A percentile compares a stretch with the other conserved stretches of the same genome.
These are phyloP conservation scores for Torymus tubicola DNA, from an alignment of 2,888 invertebrate species.

Conservation along the genomic window DNA sequence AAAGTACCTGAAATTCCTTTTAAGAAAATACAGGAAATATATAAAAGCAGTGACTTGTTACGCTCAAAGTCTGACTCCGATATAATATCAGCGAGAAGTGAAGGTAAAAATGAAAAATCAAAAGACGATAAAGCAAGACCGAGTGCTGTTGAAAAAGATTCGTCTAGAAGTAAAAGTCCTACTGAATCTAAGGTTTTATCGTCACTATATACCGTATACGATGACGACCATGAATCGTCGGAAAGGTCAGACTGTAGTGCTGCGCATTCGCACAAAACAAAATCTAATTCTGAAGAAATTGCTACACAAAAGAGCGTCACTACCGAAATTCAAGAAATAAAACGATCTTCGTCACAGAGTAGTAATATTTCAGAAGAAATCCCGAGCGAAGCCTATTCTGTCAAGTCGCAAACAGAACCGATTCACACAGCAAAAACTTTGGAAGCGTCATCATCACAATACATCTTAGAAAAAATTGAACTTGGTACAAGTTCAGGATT, in stretches of 20 bases:
- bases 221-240: constrained; percentile 50
- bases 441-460: constrained; percentile 20
- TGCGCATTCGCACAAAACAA: constrained; percentile 49
- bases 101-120: constrained; percentile 48
- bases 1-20: constrained; percentile 74
- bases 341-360: constrained; percentile 58
- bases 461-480: constrained; percentile 35
- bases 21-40: constrained; percentile 73
- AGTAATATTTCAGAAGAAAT: constrained; percentile 62
- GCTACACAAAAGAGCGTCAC: constrained; percentile 56
- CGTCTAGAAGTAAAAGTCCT: constrained; percentile 14
- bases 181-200: constrained; percentile 21
- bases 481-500: background rate
- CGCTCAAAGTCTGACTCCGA: constrained; percentile 73
- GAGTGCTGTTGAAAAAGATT: constrained; percentile 19
- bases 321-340: constrained; percentile 54
- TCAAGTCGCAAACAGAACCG: constrained; percentile 53
- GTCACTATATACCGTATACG: constrained; percentile 35
- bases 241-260: constrained; percentile 49
- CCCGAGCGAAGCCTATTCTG: constrained; percentile 59
- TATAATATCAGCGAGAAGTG: constrained; percentile 62
- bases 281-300: constrained; percentile 60
- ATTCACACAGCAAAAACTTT: constrained; percentile 34
- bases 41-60: constrained; percentile 70
- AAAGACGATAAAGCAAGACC: constrained; percentile 41